Percentiles rank a stretch among this genome's conserved stretches.
These are phyloP conservation scores for Panurus biarmicus DNA, from an alignment of 2,113 vertebrate species.

Conservation along the genomic window DNA sequence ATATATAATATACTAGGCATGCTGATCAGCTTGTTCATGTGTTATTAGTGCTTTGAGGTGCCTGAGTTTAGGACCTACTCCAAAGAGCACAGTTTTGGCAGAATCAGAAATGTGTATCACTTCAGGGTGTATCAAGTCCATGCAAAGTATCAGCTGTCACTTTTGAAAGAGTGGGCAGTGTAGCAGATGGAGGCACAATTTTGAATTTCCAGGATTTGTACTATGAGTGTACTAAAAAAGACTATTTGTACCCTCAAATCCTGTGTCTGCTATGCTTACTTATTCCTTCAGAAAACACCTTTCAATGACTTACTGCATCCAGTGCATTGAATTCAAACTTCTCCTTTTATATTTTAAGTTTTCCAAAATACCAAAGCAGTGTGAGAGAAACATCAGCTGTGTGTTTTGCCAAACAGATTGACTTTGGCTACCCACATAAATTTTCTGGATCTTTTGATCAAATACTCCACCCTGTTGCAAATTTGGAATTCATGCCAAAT, in stretches of 20 bases:
- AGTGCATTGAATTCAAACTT: neutral
- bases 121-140: neutral
- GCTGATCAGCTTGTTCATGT: neutral
- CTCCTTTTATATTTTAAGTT: slow-evolving; percentile 41
- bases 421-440: slow-evolving; percentile 55
- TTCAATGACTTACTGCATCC: neutral
- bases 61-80: neutral
- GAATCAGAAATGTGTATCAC: neutral
- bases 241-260: neutral
- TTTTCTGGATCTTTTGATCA: slow-evolving; percentile 66
- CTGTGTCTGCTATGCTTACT: neutral
- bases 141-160: neutral
- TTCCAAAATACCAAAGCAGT: slow-evolving; percentile 58
- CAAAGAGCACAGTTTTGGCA: neutral
- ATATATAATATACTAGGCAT: neutral
- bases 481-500: slow-evolving; percentile 50
- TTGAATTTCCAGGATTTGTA: neutral
- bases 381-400: slow-evolving; percentile 39
- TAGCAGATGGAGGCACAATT: neutral
- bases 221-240: neutral
- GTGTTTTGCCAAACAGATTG: slow-evolving; percentile 56
- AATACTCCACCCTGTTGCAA: slow-evolving; percentile 53
- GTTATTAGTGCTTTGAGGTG: neutral
- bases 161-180: neutral
- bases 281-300: neutral